A percentile compares a stretch with the other conserved stretches of the same genome.
phyloP scores from a whole-genome alignment of 1,140 invertebrate species.

The Copidosoma floridanum region DNA sequence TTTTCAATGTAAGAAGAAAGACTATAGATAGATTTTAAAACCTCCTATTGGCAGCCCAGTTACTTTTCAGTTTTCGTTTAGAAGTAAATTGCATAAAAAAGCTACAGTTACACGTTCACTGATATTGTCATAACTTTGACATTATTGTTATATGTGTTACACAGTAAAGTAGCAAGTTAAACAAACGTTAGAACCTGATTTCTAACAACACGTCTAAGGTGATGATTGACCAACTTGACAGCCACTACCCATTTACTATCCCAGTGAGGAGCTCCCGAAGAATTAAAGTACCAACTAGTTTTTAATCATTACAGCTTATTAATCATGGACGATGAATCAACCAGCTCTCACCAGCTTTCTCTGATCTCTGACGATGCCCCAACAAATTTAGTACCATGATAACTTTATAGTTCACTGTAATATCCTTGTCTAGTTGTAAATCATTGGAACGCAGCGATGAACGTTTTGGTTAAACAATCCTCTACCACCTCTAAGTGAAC shows the following conservation, averaged over 20 bases:
- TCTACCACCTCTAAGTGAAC: too few relatives aligned
- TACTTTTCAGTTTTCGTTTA: too few relatives aligned
- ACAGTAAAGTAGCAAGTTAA: conserved; percentile 27
- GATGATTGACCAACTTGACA: conserved; percentile 39
- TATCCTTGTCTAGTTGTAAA: too few relatives aligned
- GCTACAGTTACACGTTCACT: too few relatives aligned
- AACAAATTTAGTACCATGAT: background rate
- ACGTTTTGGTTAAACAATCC: background rate
- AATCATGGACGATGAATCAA: background rate
- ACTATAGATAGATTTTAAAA: too few relatives aligned
- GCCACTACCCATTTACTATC: conserved; percentile 46
- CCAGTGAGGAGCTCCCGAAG: conserved; percentile 39
- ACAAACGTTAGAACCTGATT: conserved; percentile 30
- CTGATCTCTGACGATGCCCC: background rate
- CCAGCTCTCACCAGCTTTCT: background rate
- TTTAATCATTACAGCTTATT: background rate
- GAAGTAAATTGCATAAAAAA: too few relatives aligned
- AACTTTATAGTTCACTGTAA: background rate
- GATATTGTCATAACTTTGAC: too few relatives aligned
- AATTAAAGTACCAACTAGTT: conserved; percentile 22
- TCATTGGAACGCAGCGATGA: background rate
- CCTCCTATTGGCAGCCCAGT: too few relatives aligned
- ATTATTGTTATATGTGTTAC: too few relatives aligned
- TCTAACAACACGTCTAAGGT: conserved; percentile 29
- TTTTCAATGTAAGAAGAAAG: too few relatives aligned